These are phyloP conservation scores for Paraescarpia echinospica DNA, from an alignment of 1,140 invertebrate species.

Conservation along the genomic window DNA sequence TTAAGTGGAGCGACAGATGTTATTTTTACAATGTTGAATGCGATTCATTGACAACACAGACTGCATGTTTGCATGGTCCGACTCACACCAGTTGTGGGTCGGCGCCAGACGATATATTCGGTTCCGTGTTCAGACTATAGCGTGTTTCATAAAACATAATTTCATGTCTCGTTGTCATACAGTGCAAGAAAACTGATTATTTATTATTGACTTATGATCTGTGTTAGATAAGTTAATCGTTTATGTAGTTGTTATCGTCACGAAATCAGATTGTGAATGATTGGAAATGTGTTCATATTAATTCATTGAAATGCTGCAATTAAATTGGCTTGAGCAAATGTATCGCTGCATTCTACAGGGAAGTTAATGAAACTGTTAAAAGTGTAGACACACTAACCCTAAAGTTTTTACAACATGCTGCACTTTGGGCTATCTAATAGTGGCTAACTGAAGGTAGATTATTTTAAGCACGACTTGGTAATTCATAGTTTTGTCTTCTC, in stretches of 20 bases:
- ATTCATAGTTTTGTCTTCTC: not conserved
- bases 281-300: not conserved
- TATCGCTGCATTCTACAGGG: not conserved
- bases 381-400: slow-evolving; percentile 10
- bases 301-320: slow-evolving; percentile 9
- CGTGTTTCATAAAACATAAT: slow-evolving; percentile 16
- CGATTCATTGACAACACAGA: slow-evolving; percentile 11
- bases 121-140: slow-evolving; percentile 9
- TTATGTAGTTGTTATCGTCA: slow-evolving; percentile 14
- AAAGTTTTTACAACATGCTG: not conserved
- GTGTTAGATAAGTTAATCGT: slow-evolving; percentile 15
- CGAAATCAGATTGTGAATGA: not conserved
- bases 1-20: slow-evolving; percentile 3
- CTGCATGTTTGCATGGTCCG: not conserved
- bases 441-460: not conserved
- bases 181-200: slow-evolving; percentile 18
- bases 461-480: not conserved
- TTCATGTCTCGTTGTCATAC: slow-evolving; percentile 18
- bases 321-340: slow-evolving; percentile 15
- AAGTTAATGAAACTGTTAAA: not conserved
- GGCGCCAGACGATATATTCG: not conserved
- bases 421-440: not conserved
- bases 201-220: slow-evolving; percentile 14
- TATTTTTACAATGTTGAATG: slow-evolving; percentile 16
- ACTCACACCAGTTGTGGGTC: not conserved